These are phyloP conservation scores for Sceloporus tristichus DNA, from an alignment of 2,113 vertebrate genomes.

Conservation along the genomic window DNA sequence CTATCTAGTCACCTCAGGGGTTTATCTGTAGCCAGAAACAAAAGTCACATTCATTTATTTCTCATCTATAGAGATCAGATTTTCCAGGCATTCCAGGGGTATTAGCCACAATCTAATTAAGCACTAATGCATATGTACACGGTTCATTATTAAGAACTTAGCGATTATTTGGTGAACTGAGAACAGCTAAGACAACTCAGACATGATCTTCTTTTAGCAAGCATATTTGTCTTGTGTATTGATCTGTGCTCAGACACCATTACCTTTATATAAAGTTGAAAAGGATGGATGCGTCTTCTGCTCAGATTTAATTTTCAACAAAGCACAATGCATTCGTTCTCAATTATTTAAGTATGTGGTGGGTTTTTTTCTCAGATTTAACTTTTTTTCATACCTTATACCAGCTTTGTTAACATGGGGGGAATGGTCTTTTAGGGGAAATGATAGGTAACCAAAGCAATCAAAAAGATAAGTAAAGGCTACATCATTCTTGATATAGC, in stretches of 20 bases:
- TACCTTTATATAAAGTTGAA: background rate
- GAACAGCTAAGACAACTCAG: background rate
- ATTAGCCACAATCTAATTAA: slow-evolving; percentile 25
- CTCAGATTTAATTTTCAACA: background rate
- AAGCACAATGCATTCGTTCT: slow-evolving; percentile 8
- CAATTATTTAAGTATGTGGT: slow-evolving; percentile 23
- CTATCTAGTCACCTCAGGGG: slow-evolving; percentile 28
- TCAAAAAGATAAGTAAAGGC: background rate
- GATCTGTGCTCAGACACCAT: background rate
- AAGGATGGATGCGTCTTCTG: slow-evolving; percentile 17
- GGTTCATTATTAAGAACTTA: slow-evolving; percentile 28
- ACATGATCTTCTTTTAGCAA: slow-evolving; percentile 11
- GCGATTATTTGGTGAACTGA: slow-evolving; percentile 10
- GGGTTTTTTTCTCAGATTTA: slow-evolving; percentile 18
- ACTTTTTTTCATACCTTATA: slow-evolving; percentile 14
- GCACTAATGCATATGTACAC: background rate
- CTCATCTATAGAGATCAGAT: slow-evolving; percentile 15
- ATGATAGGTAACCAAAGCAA: background rate
- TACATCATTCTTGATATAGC: background rate
- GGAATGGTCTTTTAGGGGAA: slow-evolving; percentile 5
- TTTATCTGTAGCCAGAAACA: slow-evolving; percentile 6
- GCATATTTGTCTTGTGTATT: slow-evolving; percentile 9
- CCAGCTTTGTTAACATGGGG: background rate
- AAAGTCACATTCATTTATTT: slow-evolving; percentile 41
- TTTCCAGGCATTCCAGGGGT: background rate